Evolutionary conservation across 2,888 invertebrate species (phyloP), one percentile per base, ranked within the genome.

Genomic region (Agonopterix arenella): DNA sequence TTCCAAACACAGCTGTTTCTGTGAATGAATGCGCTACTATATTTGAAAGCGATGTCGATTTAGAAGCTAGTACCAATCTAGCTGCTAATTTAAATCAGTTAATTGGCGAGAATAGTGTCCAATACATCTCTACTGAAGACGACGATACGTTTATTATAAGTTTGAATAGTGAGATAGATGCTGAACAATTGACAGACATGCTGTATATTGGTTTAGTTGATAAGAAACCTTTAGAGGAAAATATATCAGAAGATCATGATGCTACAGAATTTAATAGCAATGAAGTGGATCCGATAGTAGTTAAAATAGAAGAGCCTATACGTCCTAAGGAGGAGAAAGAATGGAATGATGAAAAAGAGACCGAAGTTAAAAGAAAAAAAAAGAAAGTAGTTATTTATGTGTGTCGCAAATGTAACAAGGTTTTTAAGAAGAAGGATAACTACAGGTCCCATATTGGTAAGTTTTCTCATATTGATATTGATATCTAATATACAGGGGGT

Each of bases 81-180:
- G 84, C 89, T 0, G 86, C 84, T 0, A 88, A 89, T 63, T 61
- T 89, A n/a, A 89, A 85, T 51, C 89, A 88, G 52, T 53, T 89
- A 9, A 89, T 89, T 1, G 86, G 85, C 0, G 89, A 88, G 51
- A 89, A 89, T 53, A 80, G 61, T 51, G 89, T 89, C 1, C 86
- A 88, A 45, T 89, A 89, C 42, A 82, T 89, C 46, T 86, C 85
- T 2, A 88, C 89, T 0, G 89, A 89, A 52, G 80, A 89, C 9
- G 89, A 88, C 53, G 89, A 89, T 53, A 89, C 84, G 0, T 89
- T 89, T 59, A 88, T 89, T 36, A 89, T 89, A 46, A 86, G 84
- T 66, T 70, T 89, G 11, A 81, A 83, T 50, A 85, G 84, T 60
- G 84, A 80, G 60, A 88, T 88, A 43, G 89, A 89, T 57, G 84